Conservation (phyloP, 2,113 vertebrate genomes). For the Anolis sagrei region DNA sequence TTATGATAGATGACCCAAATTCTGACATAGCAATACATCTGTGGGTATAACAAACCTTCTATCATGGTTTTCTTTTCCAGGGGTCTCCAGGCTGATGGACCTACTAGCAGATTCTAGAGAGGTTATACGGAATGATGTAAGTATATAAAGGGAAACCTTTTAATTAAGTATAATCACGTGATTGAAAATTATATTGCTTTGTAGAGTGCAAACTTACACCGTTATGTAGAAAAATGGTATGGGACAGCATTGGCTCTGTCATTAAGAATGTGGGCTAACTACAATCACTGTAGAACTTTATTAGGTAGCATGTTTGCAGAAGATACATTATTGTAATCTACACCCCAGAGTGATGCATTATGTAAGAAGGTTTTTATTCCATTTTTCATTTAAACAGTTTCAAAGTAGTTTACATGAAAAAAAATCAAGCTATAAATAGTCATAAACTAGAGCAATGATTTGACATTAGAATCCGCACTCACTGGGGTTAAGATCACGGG, state of each 20-base stretch:
- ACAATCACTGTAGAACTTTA: background rate
- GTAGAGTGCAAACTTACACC: background rate
- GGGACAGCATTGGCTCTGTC: background rate
- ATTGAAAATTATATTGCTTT: background rate
- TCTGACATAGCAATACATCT: background rate
- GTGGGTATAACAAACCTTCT: background rate
- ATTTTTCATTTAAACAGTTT: no score
- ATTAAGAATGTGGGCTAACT: background rate
- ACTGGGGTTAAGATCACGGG: background rate
- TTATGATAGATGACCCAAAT: no score
- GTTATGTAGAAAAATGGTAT: background rate
- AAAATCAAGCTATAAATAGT: background rate
- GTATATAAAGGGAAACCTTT: constrained; percentile 51
- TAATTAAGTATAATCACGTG: background rate
- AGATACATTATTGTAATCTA: background rate
- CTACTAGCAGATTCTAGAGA: constrained; percentile 95
- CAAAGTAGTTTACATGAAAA: no score
- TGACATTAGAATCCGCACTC: background rate
- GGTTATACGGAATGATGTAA: constrained; percentile 97
- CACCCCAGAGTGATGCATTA: no score
- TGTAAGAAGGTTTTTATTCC: no score
- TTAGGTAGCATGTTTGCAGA: background rate
- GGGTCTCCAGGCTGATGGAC: constrained; percentile 97
- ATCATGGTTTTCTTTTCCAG: constrained; percentile 69
- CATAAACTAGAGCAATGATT: background rate